Evolutionary conservation across 1,140 invertebrate species (phyloP).

Genomic region (Saccostrea echinata): DNA sequence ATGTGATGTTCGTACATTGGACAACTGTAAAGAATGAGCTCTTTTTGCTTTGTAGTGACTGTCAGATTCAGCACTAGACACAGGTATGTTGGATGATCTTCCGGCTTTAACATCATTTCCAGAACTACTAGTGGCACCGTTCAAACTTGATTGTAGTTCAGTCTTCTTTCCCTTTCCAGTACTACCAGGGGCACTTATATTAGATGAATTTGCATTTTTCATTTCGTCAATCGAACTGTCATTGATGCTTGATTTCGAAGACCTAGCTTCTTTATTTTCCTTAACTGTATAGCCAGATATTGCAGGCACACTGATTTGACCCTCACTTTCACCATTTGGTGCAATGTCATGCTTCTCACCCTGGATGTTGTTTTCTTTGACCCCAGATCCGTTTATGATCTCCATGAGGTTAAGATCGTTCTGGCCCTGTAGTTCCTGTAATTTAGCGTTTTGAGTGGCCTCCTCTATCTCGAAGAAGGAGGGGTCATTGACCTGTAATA

Average conservation of each 20-base stretch:
- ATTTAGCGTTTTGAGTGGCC: background rate
- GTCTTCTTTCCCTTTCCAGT: background rate
- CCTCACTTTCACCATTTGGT: background rate
- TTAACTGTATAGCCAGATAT: background rate
- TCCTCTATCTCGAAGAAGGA: conserved; percentile 7
- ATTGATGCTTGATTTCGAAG: background rate
- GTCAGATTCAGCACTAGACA: background rate
- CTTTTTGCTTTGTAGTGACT: background rate
- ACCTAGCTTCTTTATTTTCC: background rate
- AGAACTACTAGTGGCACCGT: background rate
- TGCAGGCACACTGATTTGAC: background rate
- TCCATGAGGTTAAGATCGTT: background rate
- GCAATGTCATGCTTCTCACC: background rate
- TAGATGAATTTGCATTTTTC: background rate
- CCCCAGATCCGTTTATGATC: background rate
- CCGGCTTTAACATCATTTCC: background rate
- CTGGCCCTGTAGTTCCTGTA: conserved; percentile 2
- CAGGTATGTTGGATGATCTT: background rate
- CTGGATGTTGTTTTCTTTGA: background rate
- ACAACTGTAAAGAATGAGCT: background rate
- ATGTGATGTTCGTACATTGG: background rate
- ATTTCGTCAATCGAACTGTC: background rate
- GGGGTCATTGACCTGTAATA: background rate
- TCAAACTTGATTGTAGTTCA: background rate
- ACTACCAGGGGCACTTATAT: background rate